Evolutionary conservation across 2,797 vertebrate genomes (phyloP), one percentile per base, ranked within the genome.

Genomic region (Aulostomus chinensis): DNA sequence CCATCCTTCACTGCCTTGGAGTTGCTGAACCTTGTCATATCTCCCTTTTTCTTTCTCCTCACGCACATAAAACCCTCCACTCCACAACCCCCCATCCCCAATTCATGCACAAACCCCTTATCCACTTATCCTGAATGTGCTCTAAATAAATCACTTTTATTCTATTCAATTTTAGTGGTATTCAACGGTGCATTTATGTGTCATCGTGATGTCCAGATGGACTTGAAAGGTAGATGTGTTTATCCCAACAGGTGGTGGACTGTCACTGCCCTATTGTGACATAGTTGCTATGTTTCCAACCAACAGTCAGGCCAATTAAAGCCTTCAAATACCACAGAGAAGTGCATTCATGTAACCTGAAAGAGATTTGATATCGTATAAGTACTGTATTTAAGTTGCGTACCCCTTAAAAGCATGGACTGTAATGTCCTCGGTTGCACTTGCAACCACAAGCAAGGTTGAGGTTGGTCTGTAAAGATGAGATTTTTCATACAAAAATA

Each of bases 21-120:
- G 21, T 56, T 59, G 52, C 57, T 72, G 54, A 41, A 47, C 59
- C 59, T 58, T 69, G 58, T 59, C 47, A 62, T 56, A 29, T 55
- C 28, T 64, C 34, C 11, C 18, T 46, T 34, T 55, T 28, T 32
- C 2, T 34, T 25, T 39, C n/a, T 21, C 8, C 29, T 12, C 5
- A 12, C 36, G 43, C 30, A 46, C 42, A 40, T 14, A 11, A 40
- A 56, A 36, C 28, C 4, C 18, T 42, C 10, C 9, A 25, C 24
- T 3, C 8, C 24, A 25, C 24, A 3, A n/a, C 15, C 2, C 25
- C 12, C 21, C 10, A 26, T 2, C 0, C 4, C 41, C 10, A 20
- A 8, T 32, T 13, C 28, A 18, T n/a, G 33, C 28, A 35, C 14
- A 4, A 33, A 36, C 33, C 28, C 4, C 0, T 22, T 26, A 9